phyloP scores from a whole-genome alignment of 2,113 vertebrate species.

The Tor tambroides region DNA sequence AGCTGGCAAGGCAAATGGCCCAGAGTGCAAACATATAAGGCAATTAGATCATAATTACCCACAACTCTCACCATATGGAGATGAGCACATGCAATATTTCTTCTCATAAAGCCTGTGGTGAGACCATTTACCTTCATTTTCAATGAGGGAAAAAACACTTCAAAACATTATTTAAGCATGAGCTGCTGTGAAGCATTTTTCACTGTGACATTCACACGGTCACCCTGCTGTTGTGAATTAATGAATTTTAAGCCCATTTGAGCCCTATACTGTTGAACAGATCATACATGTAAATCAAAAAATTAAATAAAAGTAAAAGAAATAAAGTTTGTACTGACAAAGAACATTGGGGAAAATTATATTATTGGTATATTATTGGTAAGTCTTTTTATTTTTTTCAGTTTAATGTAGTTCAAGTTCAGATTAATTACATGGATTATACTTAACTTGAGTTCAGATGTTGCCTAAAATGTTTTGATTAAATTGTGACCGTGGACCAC shows the following conservation, averaged over 20 bases:
- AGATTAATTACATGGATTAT: too few species aligned
- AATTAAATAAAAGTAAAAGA: background rate
- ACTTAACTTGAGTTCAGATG: too few species aligned
- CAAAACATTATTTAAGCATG: background rate
- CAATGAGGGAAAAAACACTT: background rate
- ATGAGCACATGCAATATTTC: background rate
- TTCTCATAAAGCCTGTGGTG: background rate
- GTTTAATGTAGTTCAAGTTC: too few species aligned
- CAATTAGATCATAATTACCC: slow-evolving; percentile 36
- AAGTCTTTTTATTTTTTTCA: too few species aligned
- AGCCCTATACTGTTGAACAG: background rate
- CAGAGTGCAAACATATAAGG: background rate
- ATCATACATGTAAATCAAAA: background rate
- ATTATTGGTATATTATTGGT: too few species aligned
- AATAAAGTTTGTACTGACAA: background rate
- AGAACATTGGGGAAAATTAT: too few species aligned
- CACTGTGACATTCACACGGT: background rate
- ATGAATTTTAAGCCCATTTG: background rate
- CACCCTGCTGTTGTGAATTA: background rate
- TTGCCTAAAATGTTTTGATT: too few species aligned
- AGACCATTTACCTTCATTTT: background rate
- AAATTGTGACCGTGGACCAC: too few species aligned
- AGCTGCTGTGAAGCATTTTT: background rate
- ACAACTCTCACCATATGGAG: slow-evolving; percentile 28
- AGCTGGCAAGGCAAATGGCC: slow-evolving; percentile 10